phyloP scores from a whole-genome alignment of 2,797 vertebrate genomes.

The Gallinago solitaria region DNA sequence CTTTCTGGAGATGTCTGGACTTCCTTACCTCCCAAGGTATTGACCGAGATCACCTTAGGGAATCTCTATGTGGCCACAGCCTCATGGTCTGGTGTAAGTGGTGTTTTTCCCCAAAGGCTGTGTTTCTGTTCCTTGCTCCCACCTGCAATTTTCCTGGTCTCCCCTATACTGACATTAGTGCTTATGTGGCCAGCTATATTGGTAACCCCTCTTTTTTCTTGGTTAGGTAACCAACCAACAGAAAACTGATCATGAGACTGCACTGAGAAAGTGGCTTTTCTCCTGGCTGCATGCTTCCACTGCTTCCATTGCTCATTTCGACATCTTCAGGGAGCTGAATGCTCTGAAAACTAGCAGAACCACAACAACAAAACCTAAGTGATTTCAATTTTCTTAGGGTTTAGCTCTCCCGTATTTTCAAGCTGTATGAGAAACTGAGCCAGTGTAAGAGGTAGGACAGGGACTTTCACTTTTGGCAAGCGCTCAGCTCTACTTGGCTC shows the following conservation, averaged over 20 bases:
- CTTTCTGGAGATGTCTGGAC: background rate
- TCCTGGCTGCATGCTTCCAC: background rate
- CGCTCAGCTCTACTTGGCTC: background rate
- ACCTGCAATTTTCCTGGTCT: background rate
- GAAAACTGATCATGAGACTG: background rate
- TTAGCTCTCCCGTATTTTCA: background rate
- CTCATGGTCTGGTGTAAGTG: background rate
- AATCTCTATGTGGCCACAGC: background rate
- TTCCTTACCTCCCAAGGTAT: background rate
- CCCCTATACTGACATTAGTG: background rate
- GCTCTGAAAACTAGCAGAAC: background rate
- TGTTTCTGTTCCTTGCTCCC: background rate
- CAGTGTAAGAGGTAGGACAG: background rate
- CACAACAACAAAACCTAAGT: background rate
- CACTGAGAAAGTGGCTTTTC: background rate
- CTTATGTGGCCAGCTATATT: background rate
- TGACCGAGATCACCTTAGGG: background rate
- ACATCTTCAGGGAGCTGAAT: background rate
- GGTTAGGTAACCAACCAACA: background rate
- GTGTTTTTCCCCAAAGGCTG: background rate
- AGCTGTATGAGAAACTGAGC: background rate
- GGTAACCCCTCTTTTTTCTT: background rate
- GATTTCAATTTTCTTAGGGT: background rate
- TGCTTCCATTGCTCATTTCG: background rate
- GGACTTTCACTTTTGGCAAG: constrained; percentile 19